Base-by-base conservation (phyloP, 2,888 invertebrate genomes). In the Leucophora obtusa region DNA sequence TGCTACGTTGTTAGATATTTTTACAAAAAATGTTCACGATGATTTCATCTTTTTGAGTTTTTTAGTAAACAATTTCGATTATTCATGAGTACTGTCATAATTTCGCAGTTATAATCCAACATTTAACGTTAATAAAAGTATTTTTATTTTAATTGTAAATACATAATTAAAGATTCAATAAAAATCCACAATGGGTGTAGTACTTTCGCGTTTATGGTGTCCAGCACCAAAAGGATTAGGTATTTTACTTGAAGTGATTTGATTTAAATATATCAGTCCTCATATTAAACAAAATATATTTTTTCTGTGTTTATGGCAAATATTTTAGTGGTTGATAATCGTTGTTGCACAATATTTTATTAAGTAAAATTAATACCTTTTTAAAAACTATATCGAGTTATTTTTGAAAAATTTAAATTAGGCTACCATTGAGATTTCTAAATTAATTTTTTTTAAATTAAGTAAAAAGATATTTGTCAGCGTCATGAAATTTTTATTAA, bases 191-290 rank as follows among this genome's bases (percentile, higher is more conserved):
- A 71, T 70, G 70, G 76, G 76, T 14, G 59, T 69, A 15, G 18
- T 65, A 53, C 43, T 77, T 15, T 77, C 76, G 43, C 76, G 76
- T n/a, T 58, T 77, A 33, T 65, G 65, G 65, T 71, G 65, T 66
- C 63, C 53, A 4, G 65, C 65, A 1, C 70, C 76, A 47, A 77
- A 65, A 71, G 65, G 51, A 59, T 65, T 71, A 65, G 70, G 65
- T 70, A 77, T 54, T 62, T 17, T 60, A 28, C 8, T 28, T 15
- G n/a, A 6, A 28, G 14, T 24, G n/a, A 15, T 24, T 4, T 28
- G 2, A 10, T 56, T 2, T 28, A 28, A 56, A 56, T 24, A 24
- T 24, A 24, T 24, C 2, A n/a, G n/a, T n/a, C n/a, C n/a, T n/a
- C n/a, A n/a, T n/a, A n/a, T n/a, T n/a, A n/a, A n/a, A n/a, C n/a